Percentiles rank a stretch among this genome's conserved stretches.
Evolutionary conservation across 1,140 invertebrate species (phyloP).

Genomic region (Epicauta chinensis): DNA sequence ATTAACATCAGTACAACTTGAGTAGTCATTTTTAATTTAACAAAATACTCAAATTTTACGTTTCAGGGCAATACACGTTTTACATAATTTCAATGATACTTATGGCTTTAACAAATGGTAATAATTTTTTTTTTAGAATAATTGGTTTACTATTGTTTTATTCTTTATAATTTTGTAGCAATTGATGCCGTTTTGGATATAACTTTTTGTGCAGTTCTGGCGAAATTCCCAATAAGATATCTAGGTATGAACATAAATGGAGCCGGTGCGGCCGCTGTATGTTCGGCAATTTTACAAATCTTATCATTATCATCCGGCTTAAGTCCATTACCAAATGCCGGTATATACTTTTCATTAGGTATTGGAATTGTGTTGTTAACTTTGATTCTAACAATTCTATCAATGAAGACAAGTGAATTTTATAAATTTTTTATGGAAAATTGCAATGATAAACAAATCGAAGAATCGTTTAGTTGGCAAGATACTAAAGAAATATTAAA

Average conservation of each 20-base stretch:
- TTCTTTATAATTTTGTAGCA: slow-evolving; percentile 3
- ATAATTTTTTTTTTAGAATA: no score
- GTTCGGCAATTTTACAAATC: neutral
- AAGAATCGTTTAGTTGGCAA: neutral
- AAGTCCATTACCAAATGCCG: neutral
- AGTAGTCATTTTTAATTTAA: no score
- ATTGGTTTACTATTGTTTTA: neutral
- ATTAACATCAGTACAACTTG: no score
- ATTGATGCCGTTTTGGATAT: neutral
- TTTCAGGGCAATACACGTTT: no score
- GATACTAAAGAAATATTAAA: slow-evolving; percentile 1
- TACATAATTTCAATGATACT: no score
- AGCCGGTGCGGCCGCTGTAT: neutral
- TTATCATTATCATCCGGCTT: neutral
- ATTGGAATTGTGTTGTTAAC: neutral
- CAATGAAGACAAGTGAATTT: no score
- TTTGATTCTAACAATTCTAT: neutral
- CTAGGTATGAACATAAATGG: neutral
- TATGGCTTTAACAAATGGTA: neutral
- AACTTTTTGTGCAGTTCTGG: neutral
- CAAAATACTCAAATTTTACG: no score
- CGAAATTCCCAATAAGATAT: neutral
- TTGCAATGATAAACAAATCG: neutral
- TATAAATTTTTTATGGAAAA: neutral
- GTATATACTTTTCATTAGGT: slow-evolving; percentile 1